phyloP scores from a whole-genome alignment of 2,888 invertebrate genomes.

The Agriotes lineatus region DNA sequence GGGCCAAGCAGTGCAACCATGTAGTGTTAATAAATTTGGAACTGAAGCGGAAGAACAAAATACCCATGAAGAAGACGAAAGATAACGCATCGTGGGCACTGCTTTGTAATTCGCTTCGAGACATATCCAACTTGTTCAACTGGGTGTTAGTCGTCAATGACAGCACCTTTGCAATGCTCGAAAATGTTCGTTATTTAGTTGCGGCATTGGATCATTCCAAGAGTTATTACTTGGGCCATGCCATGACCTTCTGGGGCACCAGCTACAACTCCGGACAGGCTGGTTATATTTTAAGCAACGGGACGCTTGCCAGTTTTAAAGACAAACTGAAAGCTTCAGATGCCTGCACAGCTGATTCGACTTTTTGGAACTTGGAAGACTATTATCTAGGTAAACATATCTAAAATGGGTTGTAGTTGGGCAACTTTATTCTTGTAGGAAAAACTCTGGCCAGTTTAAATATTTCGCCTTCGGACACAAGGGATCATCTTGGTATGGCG shows the following conservation, averaged over 20 bases:
- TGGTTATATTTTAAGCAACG: conserved; percentile 70
- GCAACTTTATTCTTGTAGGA: conserved; percentile 60
- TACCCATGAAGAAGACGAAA: conserved; percentile 53
- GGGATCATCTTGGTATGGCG: conserved; percentile 66
- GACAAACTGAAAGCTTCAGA: conserved; percentile 62
- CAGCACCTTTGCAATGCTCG: conserved; percentile 69
- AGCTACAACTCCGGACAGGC: conserved; percentile 70
- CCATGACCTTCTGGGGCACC: conserved; percentile 69
- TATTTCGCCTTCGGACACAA: conserved; percentile 68
- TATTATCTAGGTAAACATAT: conserved; percentile 38
- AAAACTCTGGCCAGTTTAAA: conserved; percentile 68
- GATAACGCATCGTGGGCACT: conserved; percentile 59
- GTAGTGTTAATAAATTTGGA: conserved; percentile 53
- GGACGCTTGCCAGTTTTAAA: conserved; percentile 64
- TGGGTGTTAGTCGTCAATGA: conserved; percentile 72
- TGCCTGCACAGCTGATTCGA: conserved; percentile 59
- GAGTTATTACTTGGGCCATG: conserved; percentile 70
- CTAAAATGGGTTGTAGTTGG: neutral
- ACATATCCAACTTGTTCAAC: conserved; percentile 56
- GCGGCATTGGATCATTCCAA: conserved; percentile 65
- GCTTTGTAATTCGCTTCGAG: conserved; percentile 56
- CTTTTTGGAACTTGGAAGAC: conserved; percentile 40
- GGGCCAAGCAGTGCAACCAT: conserved; percentile 62
- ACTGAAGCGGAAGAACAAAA: conserved; percentile 50
- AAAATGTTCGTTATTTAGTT: conserved; percentile 69